Conservation (phyloP, 1,140 invertebrate species). For the Papilio helenus region DNA sequence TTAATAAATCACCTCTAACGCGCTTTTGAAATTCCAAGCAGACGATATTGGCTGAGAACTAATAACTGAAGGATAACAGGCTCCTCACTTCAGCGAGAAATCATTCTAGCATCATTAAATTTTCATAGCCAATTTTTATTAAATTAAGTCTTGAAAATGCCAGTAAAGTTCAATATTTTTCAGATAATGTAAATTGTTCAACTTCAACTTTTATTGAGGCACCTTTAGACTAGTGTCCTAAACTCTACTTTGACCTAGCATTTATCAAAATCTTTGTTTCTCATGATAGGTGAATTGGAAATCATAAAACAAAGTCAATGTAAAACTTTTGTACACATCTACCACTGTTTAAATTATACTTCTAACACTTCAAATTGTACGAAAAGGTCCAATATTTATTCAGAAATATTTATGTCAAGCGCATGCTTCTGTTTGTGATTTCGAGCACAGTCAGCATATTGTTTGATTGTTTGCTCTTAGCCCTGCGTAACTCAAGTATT, state of each 20-base stretch:
- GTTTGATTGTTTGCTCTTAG: constrained; percentile 8
- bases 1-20: constrained; percentile 27
- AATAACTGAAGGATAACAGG: constrained; percentile 20
- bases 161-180: not conserved
- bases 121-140: not conserved
- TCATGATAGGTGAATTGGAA: not conserved
- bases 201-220: no score
- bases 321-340: not conserved
- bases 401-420: constrained; percentile 18
- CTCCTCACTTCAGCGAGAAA: constrained; percentile 15
- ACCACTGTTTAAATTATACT: not conserved
- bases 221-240: no score
- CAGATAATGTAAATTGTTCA: no score
- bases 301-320: not conserved
- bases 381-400: not conserved
- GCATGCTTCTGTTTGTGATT: constrained; percentile 14
- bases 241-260: not conserved
- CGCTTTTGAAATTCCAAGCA: constrained; percentile 27
- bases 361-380: not conserved
- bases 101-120: constrained; percentile 17
- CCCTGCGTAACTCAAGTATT: not conserved
- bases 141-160: not conserved
- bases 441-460: not conserved
- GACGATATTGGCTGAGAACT: constrained; percentile 24
- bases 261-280: no score